Percentiles rank a stretch among this genome's conserved stretches.
These are phyloP conservation scores for Motacilla alba DNA, from an alignment of 2,113 vertebrate species.

Conservation along the genomic window DNA sequence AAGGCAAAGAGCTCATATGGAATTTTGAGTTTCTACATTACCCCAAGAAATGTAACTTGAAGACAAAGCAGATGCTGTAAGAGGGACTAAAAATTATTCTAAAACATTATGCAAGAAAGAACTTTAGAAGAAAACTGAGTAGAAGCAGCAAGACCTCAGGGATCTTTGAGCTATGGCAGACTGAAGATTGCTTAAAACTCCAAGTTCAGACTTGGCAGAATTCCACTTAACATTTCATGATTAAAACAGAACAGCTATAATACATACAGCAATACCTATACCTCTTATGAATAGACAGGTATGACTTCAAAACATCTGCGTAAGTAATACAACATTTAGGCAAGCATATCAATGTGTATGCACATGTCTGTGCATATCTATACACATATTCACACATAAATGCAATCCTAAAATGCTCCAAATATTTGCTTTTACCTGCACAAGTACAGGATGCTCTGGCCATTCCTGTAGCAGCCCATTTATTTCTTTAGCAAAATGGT, in stretches of 20 bases:
- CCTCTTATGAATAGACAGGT: background rate
- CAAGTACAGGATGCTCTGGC: slow-evolving; percentile 91
- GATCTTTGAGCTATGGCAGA: background rate
- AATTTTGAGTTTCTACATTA: background rate
- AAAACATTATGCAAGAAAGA: background rate
- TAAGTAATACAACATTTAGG: background rate
- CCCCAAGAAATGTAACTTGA: background rate
- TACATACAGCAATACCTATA: background rate
- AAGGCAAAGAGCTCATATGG: background rate
- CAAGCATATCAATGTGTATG: background rate
- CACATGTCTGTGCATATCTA: background rate
- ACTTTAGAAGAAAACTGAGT: background rate
- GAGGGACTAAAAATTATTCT: background rate
- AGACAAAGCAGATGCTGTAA: accelerated
- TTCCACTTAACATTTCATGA: background rate
- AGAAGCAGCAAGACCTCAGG: background rate
- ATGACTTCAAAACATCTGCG: background rate
- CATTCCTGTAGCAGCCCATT: slow-evolving; percentile 84
- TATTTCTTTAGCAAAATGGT: slow-evolving; percentile 78
- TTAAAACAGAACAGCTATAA: background rate
- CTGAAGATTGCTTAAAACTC: background rate
- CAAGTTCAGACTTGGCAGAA: background rate
- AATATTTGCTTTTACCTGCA: slow-evolving; percentile 78
- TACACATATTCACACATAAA: background rate
- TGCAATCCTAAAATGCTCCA: background rate